A percentile compares a stretch with the other conserved stretches of the same genome.
Conservation (phyloP, 2,888 invertebrate genomes). For the Galeopsomyia nigrocyanea region DNA sequence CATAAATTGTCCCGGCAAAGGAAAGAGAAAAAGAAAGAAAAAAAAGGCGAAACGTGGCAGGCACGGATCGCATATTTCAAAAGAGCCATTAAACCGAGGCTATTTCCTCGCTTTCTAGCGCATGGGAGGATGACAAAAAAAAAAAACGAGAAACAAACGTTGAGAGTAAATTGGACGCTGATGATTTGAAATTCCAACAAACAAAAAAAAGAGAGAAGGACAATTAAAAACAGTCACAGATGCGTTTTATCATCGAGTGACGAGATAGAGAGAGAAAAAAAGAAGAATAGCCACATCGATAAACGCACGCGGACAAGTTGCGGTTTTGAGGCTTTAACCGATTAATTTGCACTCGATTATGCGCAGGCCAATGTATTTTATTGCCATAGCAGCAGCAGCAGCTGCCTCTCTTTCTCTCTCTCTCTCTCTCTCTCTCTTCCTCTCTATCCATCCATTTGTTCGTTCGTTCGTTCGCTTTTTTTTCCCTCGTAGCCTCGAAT, state of each 20-base stretch:
- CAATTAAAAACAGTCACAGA: slow-evolving; percentile 43
- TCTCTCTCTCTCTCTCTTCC: too few relatives aligned
- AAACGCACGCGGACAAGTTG: slow-evolving; percentile 26
- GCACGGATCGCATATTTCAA: slow-evolving; percentile 13
- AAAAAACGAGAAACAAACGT: slow-evolving; percentile 10
- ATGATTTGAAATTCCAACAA: slow-evolving; percentile 20
- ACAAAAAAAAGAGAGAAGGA: slow-evolving; percentile 16
- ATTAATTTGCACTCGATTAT: slow-evolving; percentile 59
- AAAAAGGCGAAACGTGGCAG: neutral
- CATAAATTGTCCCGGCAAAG: too few relatives aligned
- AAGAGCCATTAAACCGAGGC: slow-evolving; percentile 25
- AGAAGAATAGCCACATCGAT: neutral
- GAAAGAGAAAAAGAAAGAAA: too few relatives aligned
- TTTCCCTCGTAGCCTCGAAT: neutral
- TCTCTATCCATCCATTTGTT: too few relatives aligned
- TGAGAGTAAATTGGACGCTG: slow-evolving; percentile 16
- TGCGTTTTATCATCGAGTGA: slow-evolving; percentile 53
- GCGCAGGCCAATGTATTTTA: slow-evolving; percentile 44
- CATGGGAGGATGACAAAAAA: slow-evolving; percentile 20
- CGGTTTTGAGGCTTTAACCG: slow-evolving; percentile 42
- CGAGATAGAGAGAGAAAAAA: neutral
- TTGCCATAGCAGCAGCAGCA: slow-evolving; percentile 35
- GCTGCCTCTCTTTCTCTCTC: neutral
- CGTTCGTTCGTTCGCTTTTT: too few relatives aligned
- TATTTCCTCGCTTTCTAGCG: slow-evolving; percentile 33